Base-by-base conservation (phyloP, 2,888 invertebrate genomes). In the Oscheius sp. region DNA sequence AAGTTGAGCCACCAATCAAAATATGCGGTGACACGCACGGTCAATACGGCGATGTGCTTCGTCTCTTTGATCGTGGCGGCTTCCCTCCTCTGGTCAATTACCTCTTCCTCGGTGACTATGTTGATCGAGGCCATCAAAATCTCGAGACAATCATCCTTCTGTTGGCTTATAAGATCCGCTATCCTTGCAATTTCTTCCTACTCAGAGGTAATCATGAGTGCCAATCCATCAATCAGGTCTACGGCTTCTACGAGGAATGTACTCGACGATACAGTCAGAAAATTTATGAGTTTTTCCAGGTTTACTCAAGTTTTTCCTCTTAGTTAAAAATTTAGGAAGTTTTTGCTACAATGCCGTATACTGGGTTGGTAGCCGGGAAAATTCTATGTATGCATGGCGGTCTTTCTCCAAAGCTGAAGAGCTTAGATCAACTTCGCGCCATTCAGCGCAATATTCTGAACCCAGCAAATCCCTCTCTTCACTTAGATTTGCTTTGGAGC, bases 401-500 rank as follows among this genome's bases (percentile, higher is more conserved):
- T 17, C 69, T 82, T 29, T 80, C 80, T 20, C 79, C 80, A 27
- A 71, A 75, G 52, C 69, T 82, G 17, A 75, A 74, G 39, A 71
- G 68, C 48, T 55, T 82, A n/a, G 74, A 80, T 25, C 75, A 75
- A 39, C 72, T 80, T 10, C 66, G 72, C 1, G 65, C 73, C 8
- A 34, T 76, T 31, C 12, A 67, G 20, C 74, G 79, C 34, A 61
- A 61, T 42, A 29, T 61, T 29, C 45, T 45, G n/a, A 61, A 61
- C 20, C 76, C 76, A 1, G 73, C 75, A 68, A 67, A 82, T 64
- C 88, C 65, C 79, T 88, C 80, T 84, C 86, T 70, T 82, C 87
- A 88, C 57, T 75, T 82, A 25, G 83, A 88, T 74, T 82, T 88
- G 12, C 82, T 89, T 1, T 89, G 88, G 89, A 84, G 87, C 5